Conservation (phyloP, 2,888 invertebrate species). For the Melieria crassipennis region DNA sequence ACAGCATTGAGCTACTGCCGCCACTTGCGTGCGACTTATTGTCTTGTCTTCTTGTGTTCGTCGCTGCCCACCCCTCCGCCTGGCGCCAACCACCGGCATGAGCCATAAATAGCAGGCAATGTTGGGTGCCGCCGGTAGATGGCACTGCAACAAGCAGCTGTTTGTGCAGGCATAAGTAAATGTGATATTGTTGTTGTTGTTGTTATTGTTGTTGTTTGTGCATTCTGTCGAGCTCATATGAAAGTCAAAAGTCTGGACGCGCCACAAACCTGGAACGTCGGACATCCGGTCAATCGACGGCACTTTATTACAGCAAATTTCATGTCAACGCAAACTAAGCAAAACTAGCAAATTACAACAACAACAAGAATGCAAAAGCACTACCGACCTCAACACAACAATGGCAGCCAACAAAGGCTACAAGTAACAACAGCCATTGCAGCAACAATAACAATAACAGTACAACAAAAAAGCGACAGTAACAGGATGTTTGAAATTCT, state of each 20-base stretch:
- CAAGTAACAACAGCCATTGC: background rate
- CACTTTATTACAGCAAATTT: conserved; percentile 21
- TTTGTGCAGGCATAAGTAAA: background rate
- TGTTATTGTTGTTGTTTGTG: background rate
- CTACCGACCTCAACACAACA: background rate
- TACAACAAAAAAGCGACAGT: no score
- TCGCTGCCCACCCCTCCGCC: no score
- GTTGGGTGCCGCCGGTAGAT: no score
- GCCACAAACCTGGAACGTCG: conserved; percentile 7
- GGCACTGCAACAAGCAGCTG: no score
- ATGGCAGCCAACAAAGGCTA: background rate
- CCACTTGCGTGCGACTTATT: no score
- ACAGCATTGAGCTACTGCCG: no score
- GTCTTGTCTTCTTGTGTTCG: no score
- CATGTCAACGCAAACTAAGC: conserved; percentile 10
- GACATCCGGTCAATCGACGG: conserved; percentile 19
- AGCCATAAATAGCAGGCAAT: no score
- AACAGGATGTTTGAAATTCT: no score
- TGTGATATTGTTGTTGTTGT: background rate
- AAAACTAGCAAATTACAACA: background rate
- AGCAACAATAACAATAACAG: background rate
- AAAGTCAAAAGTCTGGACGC: background rate
- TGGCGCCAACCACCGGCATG: no score
- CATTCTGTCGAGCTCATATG: background rate
- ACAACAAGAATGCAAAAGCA: conserved; percentile 3